Evolutionary conservation across 2,888 invertebrate genomes (phyloP).

Genomic region (Drosophila recens): DNA sequence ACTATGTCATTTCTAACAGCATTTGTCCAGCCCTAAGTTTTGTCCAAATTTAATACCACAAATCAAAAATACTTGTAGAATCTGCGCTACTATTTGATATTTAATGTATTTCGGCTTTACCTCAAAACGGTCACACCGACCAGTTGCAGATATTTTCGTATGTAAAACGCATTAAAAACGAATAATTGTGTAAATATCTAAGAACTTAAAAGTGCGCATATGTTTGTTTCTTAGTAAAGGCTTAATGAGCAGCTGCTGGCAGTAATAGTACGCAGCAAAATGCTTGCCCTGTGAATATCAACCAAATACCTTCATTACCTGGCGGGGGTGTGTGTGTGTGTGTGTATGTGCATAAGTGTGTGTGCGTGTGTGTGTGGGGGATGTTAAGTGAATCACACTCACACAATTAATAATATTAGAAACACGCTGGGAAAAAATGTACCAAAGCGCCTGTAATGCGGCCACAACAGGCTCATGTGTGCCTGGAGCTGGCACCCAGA

Average conservation of each 20-base stretch:
- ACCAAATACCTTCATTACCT: constrained; percentile 56
- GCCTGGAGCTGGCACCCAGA: constrained; percentile 87
- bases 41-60: neutral
- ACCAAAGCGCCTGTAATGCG: constrained; percentile 90
- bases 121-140: constrained; percentile 46
- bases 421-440: constrained; percentile 86
- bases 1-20: too few relatives aligned
- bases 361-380: constrained; percentile 53
- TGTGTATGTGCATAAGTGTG: constrained; percentile 27
- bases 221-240: constrained; percentile 48
- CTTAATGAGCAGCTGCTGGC: constrained; percentile 32
- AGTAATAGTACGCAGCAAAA: constrained; percentile 44
- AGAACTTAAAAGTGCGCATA: constrained; percentile 30
- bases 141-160: constrained; percentile 63
- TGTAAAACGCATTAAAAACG: constrained; percentile 72
- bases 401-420: constrained; percentile 51
- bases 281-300: constrained; percentile 52
- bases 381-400: constrained; percentile 75
- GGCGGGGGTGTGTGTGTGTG: constrained; percentile 58
- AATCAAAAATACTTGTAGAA: neutral
- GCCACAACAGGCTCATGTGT: constrained; percentile 88
- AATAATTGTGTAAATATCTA: constrained; percentile 51
- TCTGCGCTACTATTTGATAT: neutral
- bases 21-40: too few relatives aligned
- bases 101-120: constrained; percentile 21